phyloP scores from a whole-genome alignment of 2,888 invertebrate genomes.

The Plebejus melissa region DNA sequence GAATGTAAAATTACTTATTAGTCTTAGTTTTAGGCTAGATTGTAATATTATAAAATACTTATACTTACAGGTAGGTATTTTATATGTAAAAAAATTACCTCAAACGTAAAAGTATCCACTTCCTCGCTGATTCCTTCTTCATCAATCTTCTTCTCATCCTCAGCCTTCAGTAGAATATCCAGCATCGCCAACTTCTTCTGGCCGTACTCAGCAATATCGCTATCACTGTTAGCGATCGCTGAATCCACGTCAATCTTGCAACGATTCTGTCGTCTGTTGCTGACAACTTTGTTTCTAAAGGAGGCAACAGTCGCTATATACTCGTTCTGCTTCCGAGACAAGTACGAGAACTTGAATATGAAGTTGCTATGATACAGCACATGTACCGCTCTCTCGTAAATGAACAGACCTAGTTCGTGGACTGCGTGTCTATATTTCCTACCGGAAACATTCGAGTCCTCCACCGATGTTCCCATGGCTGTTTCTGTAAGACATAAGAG shows the following conservation, averaged over 20 bases:
- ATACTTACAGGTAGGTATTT: no score
- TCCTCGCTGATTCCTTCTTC: conserved; percentile 78
- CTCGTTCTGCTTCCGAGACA: conserved; percentile 18
- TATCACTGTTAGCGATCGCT: conserved; percentile 36
- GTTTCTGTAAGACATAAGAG: conserved; percentile 54
- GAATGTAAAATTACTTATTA: no score
- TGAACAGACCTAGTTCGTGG: conserved; percentile 55
- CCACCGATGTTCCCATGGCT: conserved; percentile 83
- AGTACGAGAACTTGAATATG: conserved; percentile 70
- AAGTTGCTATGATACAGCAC: conserved; percentile 78
- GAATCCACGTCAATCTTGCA: background rate
- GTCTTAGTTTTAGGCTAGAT: no score
- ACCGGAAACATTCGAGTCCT: conserved; percentile 58
- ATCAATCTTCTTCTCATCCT: conserved; percentile 65
- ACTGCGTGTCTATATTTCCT: conserved; percentile 79
- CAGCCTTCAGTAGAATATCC: conserved; percentile 70
- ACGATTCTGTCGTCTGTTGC: conserved; percentile 27
- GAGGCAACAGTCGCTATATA: conserved; percentile 41
- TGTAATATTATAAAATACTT: no score
- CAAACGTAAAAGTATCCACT: conserved; percentile 83
- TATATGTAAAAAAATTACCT: no score
- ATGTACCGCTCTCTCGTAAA: conserved; percentile 58
- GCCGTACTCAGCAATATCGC: conserved; percentile 52
- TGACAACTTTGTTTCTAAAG: conserved; percentile 66
- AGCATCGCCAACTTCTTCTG: conserved; percentile 75